Percentiles rank a stretch among this genome's conserved stretches.
These are phyloP conservation scores for Stegodyphus mimosarum DNA, from an alignment of 1,140 invertebrate genomes.

Conservation along the genomic window DNA sequence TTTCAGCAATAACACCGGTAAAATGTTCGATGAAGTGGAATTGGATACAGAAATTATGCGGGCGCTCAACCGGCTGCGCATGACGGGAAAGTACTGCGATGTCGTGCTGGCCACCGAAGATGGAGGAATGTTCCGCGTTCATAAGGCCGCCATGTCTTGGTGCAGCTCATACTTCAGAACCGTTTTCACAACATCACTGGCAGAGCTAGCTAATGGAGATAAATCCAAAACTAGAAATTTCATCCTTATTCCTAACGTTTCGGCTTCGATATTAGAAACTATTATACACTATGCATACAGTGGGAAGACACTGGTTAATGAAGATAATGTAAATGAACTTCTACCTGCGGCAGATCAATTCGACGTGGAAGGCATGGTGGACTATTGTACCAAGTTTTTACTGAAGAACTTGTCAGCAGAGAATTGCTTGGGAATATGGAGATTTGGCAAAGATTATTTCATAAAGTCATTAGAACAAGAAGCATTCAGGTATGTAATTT, in stretches of 20 bases:
- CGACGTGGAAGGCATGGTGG: constrained; percentile 80
- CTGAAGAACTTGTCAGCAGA: constrained; percentile 74
- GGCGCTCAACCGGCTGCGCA: background rate
- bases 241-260: constrained; percentile 76
- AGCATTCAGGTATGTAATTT: constrained; percentile 70
- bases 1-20: no score
- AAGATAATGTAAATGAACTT: constrained; percentile 81
- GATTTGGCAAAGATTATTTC: constrained; percentile 81
- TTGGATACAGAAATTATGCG: background rate
- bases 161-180: constrained; percentile 14
- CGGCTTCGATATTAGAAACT: constrained; percentile 77
- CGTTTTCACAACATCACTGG: constrained; percentile 3
- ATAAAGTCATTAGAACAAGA: constrained; percentile 77
- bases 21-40: no score
- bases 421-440: constrained; percentile 85
- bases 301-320: constrained; percentile 76
- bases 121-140: constrained; percentile 20
- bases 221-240: background rate
- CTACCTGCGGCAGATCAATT: constrained; percentile 76
- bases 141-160: constrained; percentile 12
- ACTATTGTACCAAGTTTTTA: constrained; percentile 82
- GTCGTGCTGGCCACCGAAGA: constrained; percentile 18
- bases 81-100: constrained; percentile 1
- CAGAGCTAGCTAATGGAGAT: background rate
- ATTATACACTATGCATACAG: constrained; percentile 87